A percentile compares a stretch with the other conserved stretches of the same genome.
Conservation (phyloP, 2,888 invertebrate genomes). For the Conistra vaccinii region DNA sequence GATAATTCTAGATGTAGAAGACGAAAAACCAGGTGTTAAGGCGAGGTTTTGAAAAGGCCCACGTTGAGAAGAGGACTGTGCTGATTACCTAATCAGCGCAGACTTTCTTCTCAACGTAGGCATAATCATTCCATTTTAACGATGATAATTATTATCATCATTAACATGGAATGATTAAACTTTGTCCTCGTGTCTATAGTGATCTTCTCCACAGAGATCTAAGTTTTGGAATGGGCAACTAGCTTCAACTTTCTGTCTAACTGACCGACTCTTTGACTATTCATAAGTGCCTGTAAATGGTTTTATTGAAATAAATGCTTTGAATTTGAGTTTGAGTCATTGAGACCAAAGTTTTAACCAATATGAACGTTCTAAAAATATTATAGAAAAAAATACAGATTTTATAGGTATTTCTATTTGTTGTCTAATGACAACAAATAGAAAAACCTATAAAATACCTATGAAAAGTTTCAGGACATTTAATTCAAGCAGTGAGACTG, state of each 20-base stretch:
- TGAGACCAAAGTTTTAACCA: neutral
- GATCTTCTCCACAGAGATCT: no score
- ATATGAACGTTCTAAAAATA: neutral
- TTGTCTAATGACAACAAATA: neutral
- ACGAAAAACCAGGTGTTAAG: neutral
- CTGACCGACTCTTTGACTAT: no score
- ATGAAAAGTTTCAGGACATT: slow-evolving; percentile 9
- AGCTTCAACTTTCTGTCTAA: no score
- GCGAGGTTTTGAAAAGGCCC: neutral
- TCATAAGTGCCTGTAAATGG: no score
- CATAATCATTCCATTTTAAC: neutral
- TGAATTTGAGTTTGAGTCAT: neutral
- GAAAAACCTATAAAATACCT: no score
- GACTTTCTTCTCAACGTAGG: no score
- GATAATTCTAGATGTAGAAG: neutral
- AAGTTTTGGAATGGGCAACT: no score
- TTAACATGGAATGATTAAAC: neutral
- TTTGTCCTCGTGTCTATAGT: neutral
- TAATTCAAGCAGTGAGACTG: slow-evolving; percentile 2
- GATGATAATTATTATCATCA: neutral
- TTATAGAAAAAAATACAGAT: neutral
- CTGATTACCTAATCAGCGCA: no score
- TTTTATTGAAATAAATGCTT: no score
- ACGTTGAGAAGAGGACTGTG: neutral
- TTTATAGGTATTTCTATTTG: neutral